Conservation (phyloP, 1,140 invertebrate genomes). For the Caerostris extrusa region DNA sequence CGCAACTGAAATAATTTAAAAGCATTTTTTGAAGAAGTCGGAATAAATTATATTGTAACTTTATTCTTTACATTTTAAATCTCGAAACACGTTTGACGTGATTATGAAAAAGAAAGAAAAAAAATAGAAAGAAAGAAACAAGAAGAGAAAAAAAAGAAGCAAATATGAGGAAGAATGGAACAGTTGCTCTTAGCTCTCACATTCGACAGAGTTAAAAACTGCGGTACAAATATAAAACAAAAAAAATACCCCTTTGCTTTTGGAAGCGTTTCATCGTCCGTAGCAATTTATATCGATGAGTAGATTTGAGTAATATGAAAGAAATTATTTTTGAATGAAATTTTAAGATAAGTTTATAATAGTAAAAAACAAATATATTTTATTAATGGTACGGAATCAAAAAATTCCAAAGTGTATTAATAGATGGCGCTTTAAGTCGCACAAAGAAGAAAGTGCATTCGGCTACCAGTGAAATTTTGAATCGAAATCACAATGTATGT, state of each 20-base stretch:
- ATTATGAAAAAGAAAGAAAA: conserved; percentile 49
- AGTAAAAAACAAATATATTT: no score
- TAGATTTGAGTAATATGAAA: conserved; percentile 45
- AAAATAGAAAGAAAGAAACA: neutral
- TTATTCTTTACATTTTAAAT: conserved; percentile 9
- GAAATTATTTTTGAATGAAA: neutral
- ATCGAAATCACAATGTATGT: no score
- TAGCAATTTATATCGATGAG: conserved; percentile 62
- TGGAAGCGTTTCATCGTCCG: conserved; percentile 55
- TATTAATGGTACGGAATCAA: no score
- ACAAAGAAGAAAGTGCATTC: no score
- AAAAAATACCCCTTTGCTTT: neutral
- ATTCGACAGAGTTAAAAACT: conserved; percentile 48
- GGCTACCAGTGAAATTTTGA: no score
- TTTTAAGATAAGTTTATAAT: no score
- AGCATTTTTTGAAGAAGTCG: conserved; percentile 13
- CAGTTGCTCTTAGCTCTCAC: conserved; percentile 33
- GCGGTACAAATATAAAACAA: neutral
- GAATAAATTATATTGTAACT: conserved; percentile 18
- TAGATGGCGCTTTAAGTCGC: no score
- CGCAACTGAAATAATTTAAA: neutral
- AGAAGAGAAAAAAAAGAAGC: neutral
- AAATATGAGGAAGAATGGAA: neutral
- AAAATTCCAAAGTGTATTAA: no score
- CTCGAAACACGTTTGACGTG: neutral